Percentiles rank a stretch among this genome's conserved stretches.
Conservation (phyloP, 2,888 invertebrate species). For the Baronia brevicornis region DNA sequence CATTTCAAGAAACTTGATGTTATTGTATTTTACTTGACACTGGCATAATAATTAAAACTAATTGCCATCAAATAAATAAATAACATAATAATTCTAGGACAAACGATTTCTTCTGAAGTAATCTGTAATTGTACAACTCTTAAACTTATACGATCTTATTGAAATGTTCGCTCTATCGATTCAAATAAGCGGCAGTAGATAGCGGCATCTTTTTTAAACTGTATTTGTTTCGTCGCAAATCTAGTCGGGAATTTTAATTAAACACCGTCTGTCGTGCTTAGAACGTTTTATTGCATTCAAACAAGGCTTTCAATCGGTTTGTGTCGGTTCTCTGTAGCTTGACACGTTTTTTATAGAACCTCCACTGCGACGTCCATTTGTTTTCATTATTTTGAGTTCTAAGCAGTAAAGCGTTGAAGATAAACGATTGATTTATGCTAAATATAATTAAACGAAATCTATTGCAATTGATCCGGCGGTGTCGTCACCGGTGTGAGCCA, state of each 20-base stretch:
- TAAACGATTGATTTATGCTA: no score
- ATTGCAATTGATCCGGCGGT: no score
- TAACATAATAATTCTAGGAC: no score
- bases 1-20: no score
- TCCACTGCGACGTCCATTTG: constrained; percentile 37
- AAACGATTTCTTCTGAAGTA: no score
- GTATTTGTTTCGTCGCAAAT: constrained; percentile 10
- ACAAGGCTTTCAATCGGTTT: constrained; percentile 22
- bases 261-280: constrained; percentile 28
- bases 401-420: constrained; percentile 12
- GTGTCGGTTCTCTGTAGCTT: constrained; percentile 11
- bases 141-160: no score
- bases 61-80: no score
- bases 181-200: not conserved
- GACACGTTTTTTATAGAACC: constrained; percentile 10
- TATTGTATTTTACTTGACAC: no score
- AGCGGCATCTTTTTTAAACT: not conserved
- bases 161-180: not conserved
- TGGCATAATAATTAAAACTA: no score
- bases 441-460: no score
- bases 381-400: constrained; percentile 39
- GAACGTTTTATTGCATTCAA: constrained; percentile 34
- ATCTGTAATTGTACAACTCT: no score
- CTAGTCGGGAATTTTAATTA: constrained; percentile 45
- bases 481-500: no score